phyloP scores from a whole-genome alignment of 2,797 vertebrate species.

The Lemur catta region DNA sequence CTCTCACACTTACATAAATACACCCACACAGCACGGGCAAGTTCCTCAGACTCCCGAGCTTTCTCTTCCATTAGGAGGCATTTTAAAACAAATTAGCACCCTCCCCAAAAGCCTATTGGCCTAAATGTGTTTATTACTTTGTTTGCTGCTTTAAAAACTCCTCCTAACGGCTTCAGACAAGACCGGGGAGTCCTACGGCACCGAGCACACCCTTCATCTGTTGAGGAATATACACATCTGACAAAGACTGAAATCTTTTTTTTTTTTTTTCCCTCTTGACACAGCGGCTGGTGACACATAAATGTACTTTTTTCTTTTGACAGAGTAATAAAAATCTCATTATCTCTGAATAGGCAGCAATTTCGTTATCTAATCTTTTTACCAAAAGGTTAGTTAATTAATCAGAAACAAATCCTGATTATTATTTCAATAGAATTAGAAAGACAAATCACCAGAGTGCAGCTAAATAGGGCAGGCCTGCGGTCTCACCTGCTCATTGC shows the following conservation, averaged over 20 bases:
- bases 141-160: constrained; percentile 75
- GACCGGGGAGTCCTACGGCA: neutral
- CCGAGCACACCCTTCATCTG: constrained; percentile 57
- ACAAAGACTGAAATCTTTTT: constrained; percentile 78
- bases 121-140: constrained; percentile 73
- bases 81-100: constrained; percentile 75
- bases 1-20: constrained; percentile 75
- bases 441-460: constrained; percentile 86
- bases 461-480: constrained; percentile 85
- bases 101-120: constrained; percentile 41
- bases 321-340: constrained; percentile 89
- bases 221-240: constrained; percentile 68
- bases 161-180: constrained; percentile 67
- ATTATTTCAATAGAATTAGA: constrained; percentile 89
- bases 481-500: constrained; percentile 86
- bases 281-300: constrained; percentile 79
- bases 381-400: constrained; percentile 90
- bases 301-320: constrained; percentile 82
- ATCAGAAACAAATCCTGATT: constrained; percentile 88
- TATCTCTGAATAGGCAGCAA: constrained; percentile 88
- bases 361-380: constrained; percentile 89
- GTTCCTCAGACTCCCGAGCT: constrained; percentile 55
- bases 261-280: constrained; percentile 67
- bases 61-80: constrained; percentile 69
- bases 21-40: constrained; percentile 32